phyloP scores from a whole-genome alignment of 2,113 vertebrate species.

The Carettochelys insculpta region DNA sequence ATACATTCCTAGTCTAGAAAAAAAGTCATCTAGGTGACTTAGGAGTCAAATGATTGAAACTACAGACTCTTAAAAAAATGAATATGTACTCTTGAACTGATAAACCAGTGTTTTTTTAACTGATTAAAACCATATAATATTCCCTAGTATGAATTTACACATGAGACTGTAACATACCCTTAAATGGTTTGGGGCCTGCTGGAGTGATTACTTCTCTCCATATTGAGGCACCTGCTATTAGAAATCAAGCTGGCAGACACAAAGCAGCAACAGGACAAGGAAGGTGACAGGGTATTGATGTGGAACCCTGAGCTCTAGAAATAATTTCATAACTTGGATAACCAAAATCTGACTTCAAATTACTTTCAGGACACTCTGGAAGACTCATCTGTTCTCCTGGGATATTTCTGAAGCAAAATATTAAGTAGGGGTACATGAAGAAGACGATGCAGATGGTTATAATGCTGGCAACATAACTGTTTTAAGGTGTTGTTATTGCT shows the following conservation, averaged over 20 bases:
- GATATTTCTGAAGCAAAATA: background rate
- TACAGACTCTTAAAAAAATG: background rate
- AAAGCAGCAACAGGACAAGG: rapidly evolving
- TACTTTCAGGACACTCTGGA: background rate
- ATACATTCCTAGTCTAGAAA: background rate
- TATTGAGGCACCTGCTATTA: background rate
- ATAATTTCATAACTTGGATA: background rate
- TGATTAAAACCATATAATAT: background rate
- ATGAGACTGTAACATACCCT: background rate
- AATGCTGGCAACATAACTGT: background rate
- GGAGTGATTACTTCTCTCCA: background rate
- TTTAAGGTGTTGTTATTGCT: slow-evolving; percentile 3
- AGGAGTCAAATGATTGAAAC: background rate
- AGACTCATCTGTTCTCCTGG: slow-evolving; percentile 2
- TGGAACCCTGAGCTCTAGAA: background rate
- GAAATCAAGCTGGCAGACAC: background rate
- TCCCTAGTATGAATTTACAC: background rate
- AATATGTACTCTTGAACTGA: background rate
- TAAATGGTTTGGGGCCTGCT: background rate
- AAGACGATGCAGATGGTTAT: background rate
- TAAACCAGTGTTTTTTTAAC: background rate
- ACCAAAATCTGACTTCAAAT: background rate
- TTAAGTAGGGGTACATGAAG: background rate
- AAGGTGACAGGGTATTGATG: background rate
- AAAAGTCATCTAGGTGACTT: background rate